Base-by-base conservation (phyloP, 2,797 vertebrate species). In the Monodelphis domestica region DNA sequence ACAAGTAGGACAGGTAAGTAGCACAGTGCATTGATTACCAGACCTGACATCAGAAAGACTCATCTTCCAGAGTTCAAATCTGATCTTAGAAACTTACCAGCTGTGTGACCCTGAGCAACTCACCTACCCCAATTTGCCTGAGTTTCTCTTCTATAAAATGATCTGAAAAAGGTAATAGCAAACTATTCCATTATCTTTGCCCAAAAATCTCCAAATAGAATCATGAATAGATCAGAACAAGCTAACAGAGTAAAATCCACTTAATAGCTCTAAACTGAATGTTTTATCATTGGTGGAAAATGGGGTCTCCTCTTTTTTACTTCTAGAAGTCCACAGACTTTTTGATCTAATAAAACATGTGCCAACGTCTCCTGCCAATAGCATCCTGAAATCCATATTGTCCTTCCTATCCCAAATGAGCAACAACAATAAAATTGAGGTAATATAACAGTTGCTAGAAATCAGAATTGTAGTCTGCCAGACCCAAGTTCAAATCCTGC, bases 211-310 rank as follows among this genome's bases (percentile, higher is more conserved):
- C n/a, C n/a, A n/a, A n/a, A n/a, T n/a, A n/a, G n/a, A n/a, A n/a
- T n/a, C n/a, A n/a, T n/a, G n/a, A n/a, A 38, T 90, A 88, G 30
- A 17, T 91, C 87, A 95, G 53, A 84, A 93, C 26, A 94, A 92
- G n/a, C 70, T 63, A 94, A 95, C 1, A n/a, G 4, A 59, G 5
- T 5, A 93, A 91, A 89, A 90, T 92, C 55, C 5, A 94, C 0
- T 33, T 15, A 78, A 63, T n/a, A 17, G 50, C 91, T 94, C 54
- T 17, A 94, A 90, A 30, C 0, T 51, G 84, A 94, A 59, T 55
- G 10, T 93, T 59, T 95, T 92, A 30, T 55, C 70, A 91, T 28
- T n/a, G 89, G 54, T 88, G 33, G 94, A 53, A 95, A 84, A 53
- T 50, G 90, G 24, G 88, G 57, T 54, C 14, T 30, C 89, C 24